Conservation (phyloP, 2,113 vertebrate species). For the Tonatia bakeri region DNA sequence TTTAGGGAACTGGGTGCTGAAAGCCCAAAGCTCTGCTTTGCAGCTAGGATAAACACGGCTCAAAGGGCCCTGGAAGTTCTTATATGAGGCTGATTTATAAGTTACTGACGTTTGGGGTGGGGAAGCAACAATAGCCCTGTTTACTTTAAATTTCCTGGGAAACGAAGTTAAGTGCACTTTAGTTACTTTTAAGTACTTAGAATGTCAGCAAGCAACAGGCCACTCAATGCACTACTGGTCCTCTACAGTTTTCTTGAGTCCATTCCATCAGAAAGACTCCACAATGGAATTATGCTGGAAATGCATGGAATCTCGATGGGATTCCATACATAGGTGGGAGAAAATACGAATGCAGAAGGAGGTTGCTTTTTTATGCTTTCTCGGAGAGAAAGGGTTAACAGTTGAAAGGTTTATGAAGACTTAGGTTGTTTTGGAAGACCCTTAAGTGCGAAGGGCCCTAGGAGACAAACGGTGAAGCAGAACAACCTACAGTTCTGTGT, state of each 20-base stretch:
- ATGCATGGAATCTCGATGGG: not conserved
- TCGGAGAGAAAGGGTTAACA: not conserved
- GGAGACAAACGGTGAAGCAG: not conserved
- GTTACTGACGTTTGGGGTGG: not conserved
- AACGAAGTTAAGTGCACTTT: not conserved
- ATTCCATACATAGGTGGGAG: not conserved
- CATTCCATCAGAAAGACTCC: not conserved
- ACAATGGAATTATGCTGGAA: not conserved
- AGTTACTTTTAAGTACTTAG: not conserved
- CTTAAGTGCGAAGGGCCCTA: not conserved
- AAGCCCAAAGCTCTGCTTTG: not conserved
- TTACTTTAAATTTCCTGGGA: not conserved
- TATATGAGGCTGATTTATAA: not conserved
- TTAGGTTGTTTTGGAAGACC: not conserved
- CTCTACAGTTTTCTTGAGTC: not conserved
- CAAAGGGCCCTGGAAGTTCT: not conserved
- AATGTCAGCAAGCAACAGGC: not conserved
- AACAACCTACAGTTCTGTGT: not conserved
- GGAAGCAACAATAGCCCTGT: not conserved
- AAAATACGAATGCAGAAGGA: not conserved
- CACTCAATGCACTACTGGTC: not conserved
- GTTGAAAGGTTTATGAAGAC: not conserved
- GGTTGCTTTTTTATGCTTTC: not conserved
- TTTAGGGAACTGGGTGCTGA: not conserved
- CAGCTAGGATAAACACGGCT: not conserved